These are phyloP conservation scores for Plectrocnemia conspersa DNA, from an alignment of 1,140 invertebrate genomes.

Conservation along the genomic window DNA sequence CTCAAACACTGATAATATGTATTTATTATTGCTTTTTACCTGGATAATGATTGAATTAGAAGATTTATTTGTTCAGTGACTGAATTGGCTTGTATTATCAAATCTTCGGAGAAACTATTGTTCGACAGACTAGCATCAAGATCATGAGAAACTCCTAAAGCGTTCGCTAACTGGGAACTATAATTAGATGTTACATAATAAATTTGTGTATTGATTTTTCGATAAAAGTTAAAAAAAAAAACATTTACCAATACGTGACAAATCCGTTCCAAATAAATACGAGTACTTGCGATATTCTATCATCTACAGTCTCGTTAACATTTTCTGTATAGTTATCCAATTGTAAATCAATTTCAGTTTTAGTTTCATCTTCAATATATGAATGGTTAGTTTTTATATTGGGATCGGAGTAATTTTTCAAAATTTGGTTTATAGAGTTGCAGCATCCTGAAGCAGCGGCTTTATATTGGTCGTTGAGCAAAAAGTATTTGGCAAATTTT, in stretches of 20 bases:
- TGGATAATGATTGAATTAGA: slow-evolving; percentile 19
- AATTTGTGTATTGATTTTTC: not conserved
- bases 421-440: not conserved
- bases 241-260: slow-evolving; percentile 18
- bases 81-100: slow-evolving; percentile 21
- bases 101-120: not conserved
- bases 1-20: not conserved
- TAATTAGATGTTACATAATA: not conserved
- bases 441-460: not conserved
- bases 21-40: slow-evolving; percentile 5
- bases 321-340: slow-evolving; percentile 6
- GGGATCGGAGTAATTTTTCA: not conserved
- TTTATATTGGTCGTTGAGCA: not conserved
- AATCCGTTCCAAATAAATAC: slow-evolving; percentile 21
- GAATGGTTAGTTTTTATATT: not conserved
- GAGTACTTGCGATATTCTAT: slow-evolving; percentile 14
- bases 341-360: not conserved
- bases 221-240: not conserved
- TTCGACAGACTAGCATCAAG: slow-evolving; percentile 5
- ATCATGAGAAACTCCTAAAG: slow-evolving; percentile 17
- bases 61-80: slow-evolving; percentile 25
- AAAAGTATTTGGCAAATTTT: not conserved
- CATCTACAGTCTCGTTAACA: not conserved
- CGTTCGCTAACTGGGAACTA: slow-evolving; percentile 21
- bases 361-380: slow-evolving; percentile 5